A percentile compares a stretch with the other conserved stretches of the same genome.
phyloP scores from a whole-genome alignment of 2,888 invertebrate genomes.

The Sphaeridia pumilis region DNA sequence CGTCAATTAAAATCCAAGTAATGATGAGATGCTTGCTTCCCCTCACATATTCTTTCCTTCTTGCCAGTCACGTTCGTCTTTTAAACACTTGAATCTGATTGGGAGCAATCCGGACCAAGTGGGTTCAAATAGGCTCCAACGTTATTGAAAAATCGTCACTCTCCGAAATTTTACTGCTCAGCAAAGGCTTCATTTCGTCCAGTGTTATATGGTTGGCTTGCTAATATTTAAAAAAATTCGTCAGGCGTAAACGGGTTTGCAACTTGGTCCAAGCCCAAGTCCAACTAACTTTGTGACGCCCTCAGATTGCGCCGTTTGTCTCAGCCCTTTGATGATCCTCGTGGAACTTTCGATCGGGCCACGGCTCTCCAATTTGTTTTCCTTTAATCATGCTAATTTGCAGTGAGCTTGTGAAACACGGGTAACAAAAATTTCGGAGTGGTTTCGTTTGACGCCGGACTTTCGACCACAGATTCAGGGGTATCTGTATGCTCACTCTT shows the following conservation, averaged over 20 bases:
- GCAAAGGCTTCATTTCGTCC: no score
- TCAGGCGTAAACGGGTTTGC: no score
- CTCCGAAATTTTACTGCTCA: no score
- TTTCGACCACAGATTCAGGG: no score
- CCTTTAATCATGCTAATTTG: conserved; percentile 37
- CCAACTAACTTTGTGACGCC: no score
- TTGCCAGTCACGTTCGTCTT: background rate
- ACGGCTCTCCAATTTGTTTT: conserved; percentile 34
- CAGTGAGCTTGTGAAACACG: conserved; percentile 13
- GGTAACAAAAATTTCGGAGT: no score
- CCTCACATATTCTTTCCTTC: background rate
- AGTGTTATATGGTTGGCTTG: background rate
- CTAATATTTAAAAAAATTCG: background rate
- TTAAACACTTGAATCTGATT: background rate
- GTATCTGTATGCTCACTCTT: no score
- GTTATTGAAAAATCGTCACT: no score
- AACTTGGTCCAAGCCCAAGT: no score
- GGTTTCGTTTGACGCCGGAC: no score
- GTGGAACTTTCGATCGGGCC: conserved; percentile 27
- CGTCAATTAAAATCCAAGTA: background rate
- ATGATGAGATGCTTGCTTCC: background rate
- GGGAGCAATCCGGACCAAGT: background rate
- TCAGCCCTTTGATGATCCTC: conserved; percentile 36
- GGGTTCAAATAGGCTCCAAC: no score
- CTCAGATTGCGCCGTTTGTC: no score